Evolutionary conservation across 2,888 invertebrate species (phyloP), one percentile per base, ranked within the genome.

Genomic region (Aromia moschata): DNA sequence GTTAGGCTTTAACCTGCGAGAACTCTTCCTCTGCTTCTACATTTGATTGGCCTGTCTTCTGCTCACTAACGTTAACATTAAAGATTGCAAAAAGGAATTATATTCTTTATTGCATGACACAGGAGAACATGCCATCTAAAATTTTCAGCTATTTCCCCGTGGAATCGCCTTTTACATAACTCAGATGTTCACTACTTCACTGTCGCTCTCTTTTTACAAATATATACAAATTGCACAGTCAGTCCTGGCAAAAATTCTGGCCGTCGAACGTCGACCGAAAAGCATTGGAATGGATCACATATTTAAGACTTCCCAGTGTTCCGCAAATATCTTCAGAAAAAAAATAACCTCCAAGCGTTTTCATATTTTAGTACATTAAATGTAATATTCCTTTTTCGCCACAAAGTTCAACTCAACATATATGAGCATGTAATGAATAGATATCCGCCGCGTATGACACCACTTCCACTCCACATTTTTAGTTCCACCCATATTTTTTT

Each of bases 211-310:
- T 30, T 30, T n/a, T 20, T 49, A 38, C 25, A 49, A 30, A 16
- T 75, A 75, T 75, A 51, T 75, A 76, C 75, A 76, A 68, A 78
- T 78, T 78, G 78, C 78, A 78, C 77, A 71, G 72, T 72, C 65
- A 75, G 77, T 77, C 78, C 77, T 77, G 77, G 77, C 75, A 71
- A 56, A 43, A 58, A 46, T 25, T n/a, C n/a, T n/a, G n/a, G n/a
- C n/a, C n/a, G n/a, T n/a, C n/a, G 7, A 25, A 3, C 25, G 38
- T 18, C 60, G 56, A 58, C 47, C 25, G 37, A 60, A 56, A 56
- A 5, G 18, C 14, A 20, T 45, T 61, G 58, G 62, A 63, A 64
- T 61, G 56, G 51, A 67, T 67, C 64, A 67, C 62, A 64, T 62
- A 25, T 15, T 9, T 36, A 38, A 49, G 14, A 25, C 7, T 25